Base-by-base conservation (phyloP, 1,140 invertebrate genomes). In the Sycophila sp. region DNA sequence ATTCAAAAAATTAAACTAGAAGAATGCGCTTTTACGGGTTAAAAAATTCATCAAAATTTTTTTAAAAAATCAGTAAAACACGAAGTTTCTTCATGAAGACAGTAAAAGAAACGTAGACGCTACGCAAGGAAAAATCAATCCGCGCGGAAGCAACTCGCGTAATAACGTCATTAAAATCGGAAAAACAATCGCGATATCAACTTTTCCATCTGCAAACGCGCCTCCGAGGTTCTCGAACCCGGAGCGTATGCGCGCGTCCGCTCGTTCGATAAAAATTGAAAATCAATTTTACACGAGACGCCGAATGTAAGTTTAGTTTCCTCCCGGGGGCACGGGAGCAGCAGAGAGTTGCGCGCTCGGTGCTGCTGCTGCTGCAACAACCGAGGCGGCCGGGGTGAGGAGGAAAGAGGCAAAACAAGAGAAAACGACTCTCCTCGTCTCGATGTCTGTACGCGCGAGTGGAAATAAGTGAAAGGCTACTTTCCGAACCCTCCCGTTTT, bases 401-500 rank as follows among this genome's bases (percentile, higher is more conserved):
- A 19, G 4, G 56, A 42, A 65, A 74, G 72, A 70, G 76, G 71
- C 63, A 76, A 77, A 76, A 77, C 70, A 74, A 71, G n/a, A 30
- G 28, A 30, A 32, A 42, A 30, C 30, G 45, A 63, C 42, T 7
- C 8, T 51, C 28, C 34, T 26, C 34, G 19, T 67, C 64, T 28
- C 71, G 75, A 72, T 79, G 75, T 77, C 75, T 76, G 76, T 76
- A 76, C 75, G 34, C 30, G 3, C 6, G 62, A 77, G 75, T 80
- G 73, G 76, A 80, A 81, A 80, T 76, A 77, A 78, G 74, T 77
- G 76, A 79, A 75, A 76, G 76, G 75, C 75, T 78, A 79, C 75
- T 78, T 77, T 69, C 74, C 65, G 51, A 74, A 73, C 71, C 73
- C 78, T 73, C 75, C 73, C 72, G 56, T 45, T 49, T 40, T 28